These are phyloP conservation scores for Adelges cooleyi DNA, from an alignment of 1,140 invertebrate species.

Conservation along the genomic window DNA sequence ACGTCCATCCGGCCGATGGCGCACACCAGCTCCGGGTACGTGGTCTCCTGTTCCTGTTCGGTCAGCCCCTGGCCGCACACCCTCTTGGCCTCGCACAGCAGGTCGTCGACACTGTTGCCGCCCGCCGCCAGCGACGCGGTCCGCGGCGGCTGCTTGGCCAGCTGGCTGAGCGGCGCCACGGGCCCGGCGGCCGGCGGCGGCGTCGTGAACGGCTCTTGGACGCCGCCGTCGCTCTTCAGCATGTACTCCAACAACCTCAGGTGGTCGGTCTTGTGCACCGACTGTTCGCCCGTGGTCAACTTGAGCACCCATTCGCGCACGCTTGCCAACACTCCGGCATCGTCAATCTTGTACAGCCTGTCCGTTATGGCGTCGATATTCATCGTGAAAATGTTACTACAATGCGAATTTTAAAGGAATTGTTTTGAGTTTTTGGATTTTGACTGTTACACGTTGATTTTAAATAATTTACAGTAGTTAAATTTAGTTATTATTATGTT, in stretches of 20 bases:
- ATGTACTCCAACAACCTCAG: background rate
- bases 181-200: background rate
- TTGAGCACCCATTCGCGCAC: slow-evolving; percentile 7
- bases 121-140: background rate
- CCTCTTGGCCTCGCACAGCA: too few relatives aligned
- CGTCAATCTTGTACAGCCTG: background rate
- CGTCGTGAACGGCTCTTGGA: background rate
- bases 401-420: too few relatives aligned
- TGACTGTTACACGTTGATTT: too few relatives aligned
- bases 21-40: background rate
- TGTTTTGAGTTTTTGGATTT: too few relatives aligned
- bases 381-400: too few relatives aligned
- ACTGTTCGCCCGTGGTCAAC: background rate
- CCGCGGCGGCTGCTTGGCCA: background rate
- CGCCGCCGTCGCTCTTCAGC: slow-evolving; percentile 1
- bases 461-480: too few relatives aligned
- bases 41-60: background rate
- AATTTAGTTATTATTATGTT: too few relatives aligned
- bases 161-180: too few relatives aligned
- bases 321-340: background rate
- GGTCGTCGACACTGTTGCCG: background rate
- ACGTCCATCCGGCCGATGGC: background rate
- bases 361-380: background rate
- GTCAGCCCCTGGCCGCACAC: background rate
- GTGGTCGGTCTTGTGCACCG: background rate